Evolutionary conservation across 2,113 vertebrate genomes (phyloP).

Genomic region (Tamias sibiricus): DNA sequence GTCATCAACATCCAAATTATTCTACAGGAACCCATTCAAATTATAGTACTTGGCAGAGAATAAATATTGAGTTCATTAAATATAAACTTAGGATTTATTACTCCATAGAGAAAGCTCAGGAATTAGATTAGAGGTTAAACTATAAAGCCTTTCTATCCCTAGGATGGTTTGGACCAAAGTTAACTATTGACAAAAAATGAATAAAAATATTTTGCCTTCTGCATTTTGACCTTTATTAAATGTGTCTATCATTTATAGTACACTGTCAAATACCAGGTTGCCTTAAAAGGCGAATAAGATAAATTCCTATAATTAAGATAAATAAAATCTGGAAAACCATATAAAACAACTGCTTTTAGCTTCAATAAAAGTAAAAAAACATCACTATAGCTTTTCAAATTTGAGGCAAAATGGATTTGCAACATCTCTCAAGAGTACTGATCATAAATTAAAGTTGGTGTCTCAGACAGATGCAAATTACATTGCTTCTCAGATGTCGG

Average conservation of each 20-base stretch:
- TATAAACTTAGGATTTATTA: slow-evolving; percentile 4
- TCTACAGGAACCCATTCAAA: not conserved
- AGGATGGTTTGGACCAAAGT: not conserved
- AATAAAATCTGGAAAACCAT: slow-evolving; percentile 33
- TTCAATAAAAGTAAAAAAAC: not conserved
- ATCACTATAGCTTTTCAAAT: not conserved
- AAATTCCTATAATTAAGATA: slow-evolving; percentile 23
- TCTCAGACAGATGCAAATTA: slow-evolving; percentile 27
- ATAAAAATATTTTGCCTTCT: not conserved
- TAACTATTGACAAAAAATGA: slow-evolving; percentile 44
- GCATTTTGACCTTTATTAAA: not conserved
- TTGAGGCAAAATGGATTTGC: not conserved
- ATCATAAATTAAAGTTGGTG: not conserved
- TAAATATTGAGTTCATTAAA: not conserved
- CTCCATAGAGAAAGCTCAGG: slow-evolving; percentile 25
- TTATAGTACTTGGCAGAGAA: not conserved
- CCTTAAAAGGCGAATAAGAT: not conserved
- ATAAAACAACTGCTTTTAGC: not conserved
- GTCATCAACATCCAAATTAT: not conserved
- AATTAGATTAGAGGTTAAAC: not conserved
- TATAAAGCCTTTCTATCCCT: not conserved
- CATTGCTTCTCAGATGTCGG: not conserved
- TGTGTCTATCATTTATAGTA: not conserved
- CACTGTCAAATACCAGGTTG: not conserved
- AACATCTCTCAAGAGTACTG: not conserved